These are phyloP conservation scores for Clepsis dumicolana DNA, from an alignment of 2,888 invertebrate genomes.

Conservation along the genomic window DNA sequence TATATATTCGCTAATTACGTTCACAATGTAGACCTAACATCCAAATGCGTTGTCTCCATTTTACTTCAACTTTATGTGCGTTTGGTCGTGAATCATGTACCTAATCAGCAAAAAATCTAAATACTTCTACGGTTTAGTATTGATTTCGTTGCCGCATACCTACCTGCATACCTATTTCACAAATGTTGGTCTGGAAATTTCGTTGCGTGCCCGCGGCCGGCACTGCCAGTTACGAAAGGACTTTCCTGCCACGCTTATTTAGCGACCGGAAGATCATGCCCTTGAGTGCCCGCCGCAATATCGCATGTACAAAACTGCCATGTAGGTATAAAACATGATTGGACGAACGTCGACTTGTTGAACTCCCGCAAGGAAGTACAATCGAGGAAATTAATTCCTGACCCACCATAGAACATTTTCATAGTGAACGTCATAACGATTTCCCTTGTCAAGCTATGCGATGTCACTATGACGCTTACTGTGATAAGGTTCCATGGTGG, in stretches of 20 bases:
- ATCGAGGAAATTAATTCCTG: too few relatives aligned
- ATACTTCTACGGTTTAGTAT: neutral
- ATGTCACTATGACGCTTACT: too few relatives aligned
- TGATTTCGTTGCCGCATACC: neutral
- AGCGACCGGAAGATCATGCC: conserved; percentile 37
- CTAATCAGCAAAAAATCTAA: neutral
- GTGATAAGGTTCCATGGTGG: too few relatives aligned
- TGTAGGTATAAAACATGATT: conserved; percentile 12
- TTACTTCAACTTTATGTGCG: neutral
- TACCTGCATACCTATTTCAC: conserved; percentile 14
- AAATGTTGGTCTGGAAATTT: conserved; percentile 50
- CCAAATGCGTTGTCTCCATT: neutral
- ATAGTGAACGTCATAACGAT: too few relatives aligned
- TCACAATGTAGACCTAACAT: too few relatives aligned
- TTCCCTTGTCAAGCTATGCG: too few relatives aligned
- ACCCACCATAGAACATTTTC: too few relatives aligned
- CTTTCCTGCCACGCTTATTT: conserved; percentile 24
- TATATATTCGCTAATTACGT: neutral
- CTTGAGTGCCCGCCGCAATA: conserved; percentile 16
- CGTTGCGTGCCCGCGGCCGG: conserved; percentile 43
- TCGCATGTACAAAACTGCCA: neutral
- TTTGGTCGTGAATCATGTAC: neutral
- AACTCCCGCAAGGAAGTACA: neutral
- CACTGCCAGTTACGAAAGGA: conserved; percentile 29
- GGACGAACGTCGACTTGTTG: too few relatives aligned